A percentile compares a stretch with the other conserved stretches of the same genome.
phyloP scores from a whole-genome alignment of 2,113 vertebrate genomes.

The Enhydra lutris region DNA sequence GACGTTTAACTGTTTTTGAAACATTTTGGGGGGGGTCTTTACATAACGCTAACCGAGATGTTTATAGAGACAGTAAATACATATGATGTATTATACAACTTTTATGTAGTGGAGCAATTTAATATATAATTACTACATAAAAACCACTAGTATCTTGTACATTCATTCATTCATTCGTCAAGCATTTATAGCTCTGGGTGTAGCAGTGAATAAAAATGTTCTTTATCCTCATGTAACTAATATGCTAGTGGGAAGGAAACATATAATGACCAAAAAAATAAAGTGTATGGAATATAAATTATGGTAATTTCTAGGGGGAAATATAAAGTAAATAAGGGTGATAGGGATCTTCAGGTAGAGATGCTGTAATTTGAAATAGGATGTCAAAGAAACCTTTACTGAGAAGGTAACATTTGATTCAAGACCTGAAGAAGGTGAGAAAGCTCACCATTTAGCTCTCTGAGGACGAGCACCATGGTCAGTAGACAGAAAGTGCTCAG shows the following conservation, averaged over 20 bases:
- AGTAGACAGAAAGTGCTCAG: background rate
- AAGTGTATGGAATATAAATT: background rate
- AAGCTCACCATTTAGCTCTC: background rate
- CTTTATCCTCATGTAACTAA: background rate
- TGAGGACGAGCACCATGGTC: rapidly evolving
- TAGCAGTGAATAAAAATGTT: background rate
- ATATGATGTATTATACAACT: background rate
- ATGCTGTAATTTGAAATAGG: background rate
- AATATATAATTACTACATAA: background rate
- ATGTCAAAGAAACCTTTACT: background rate
- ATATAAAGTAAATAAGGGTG: background rate
- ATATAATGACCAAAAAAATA: background rate
- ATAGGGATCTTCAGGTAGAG: background rate
- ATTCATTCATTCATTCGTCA: background rate
- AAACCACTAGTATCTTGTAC: background rate
- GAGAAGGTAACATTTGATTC: background rate
- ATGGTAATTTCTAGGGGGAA: background rate
- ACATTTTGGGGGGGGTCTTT: background rate
- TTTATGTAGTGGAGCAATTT: background rate
- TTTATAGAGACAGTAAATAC: background rate
- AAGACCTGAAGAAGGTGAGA: background rate
- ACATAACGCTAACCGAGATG: background rate
- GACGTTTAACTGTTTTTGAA: background rate
- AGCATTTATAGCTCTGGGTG: background rate
- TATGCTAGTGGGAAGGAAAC: background rate